Percentiles rank a stretch among this genome's conserved stretches.
Evolutionary conservation across 2,888 invertebrate genomes (phyloP).

Genomic region (Caenorhabditis afra): DNA sequence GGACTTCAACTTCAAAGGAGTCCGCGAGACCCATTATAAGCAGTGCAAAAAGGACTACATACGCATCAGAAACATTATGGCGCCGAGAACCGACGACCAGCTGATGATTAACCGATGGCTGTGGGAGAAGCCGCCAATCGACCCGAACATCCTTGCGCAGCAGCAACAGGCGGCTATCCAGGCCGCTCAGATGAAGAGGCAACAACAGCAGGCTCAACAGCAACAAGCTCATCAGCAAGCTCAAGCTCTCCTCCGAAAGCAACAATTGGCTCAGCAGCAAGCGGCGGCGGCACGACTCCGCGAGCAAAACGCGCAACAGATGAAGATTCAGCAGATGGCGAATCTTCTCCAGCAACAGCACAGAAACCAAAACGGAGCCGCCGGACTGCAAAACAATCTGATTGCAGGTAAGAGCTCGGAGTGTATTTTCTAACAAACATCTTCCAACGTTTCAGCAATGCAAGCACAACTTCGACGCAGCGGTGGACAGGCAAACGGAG

Average conservation of each 20-base stretch:
- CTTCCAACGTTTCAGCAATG: conserved; percentile 36
- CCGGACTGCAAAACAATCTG: conserved; percentile 5
- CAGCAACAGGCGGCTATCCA: conserved; percentile 69
- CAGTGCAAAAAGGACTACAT: conserved; percentile 76
- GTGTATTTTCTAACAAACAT: not conserved
- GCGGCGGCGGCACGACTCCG: not conserved
- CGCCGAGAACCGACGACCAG: conserved; percentile 69
- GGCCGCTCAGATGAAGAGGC: conserved; percentile 47
- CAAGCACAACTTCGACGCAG: conserved; percentile 34
- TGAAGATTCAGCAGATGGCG: conserved; percentile 24
- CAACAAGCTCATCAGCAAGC: conserved; percentile 45
- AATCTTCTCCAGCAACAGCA: conserved; percentile 35
- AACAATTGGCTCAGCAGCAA: conserved; percentile 35
- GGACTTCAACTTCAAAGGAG: conserved; percentile 77
- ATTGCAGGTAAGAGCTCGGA: conserved; percentile 24
- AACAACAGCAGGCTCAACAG: conserved; percentile 49
- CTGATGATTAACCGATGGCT: conserved; percentile 76
- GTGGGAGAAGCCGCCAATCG: conserved; percentile 78
- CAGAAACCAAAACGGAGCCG: conserved; percentile 52
- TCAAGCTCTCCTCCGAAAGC: conserved; percentile 30
- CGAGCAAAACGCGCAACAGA: conserved; percentile 23
- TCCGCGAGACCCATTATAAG: conserved; percentile 69
- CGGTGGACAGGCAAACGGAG: conserved; percentile 5
- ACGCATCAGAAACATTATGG: conserved; percentile 67
- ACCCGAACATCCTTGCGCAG: conserved; percentile 75